Conservation (phyloP, 2,888 invertebrate genomes). For the Beris morrisii region DNA sequence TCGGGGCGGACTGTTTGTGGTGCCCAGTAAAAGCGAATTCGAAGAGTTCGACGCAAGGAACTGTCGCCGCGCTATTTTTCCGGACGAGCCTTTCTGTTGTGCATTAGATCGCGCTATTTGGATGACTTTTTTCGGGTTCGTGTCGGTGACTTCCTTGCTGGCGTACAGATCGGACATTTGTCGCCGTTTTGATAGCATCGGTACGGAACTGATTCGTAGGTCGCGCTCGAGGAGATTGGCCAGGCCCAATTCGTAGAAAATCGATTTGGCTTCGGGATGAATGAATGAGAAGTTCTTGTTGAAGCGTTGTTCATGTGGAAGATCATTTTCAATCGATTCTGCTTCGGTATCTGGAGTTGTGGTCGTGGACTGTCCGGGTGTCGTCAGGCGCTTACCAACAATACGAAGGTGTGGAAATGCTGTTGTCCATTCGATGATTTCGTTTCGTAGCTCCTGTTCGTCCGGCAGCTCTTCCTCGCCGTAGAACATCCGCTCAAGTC, state of each 20-base stretch:
- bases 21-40: constrained; percentile 11
- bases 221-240: constrained; percentile 31
- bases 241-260: constrained; percentile 6
- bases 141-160: not conserved
- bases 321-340: constrained; percentile 15
- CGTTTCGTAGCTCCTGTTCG: constrained; percentile 48
- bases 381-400: constrained; percentile 22
- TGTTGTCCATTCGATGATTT: constrained; percentile 53
- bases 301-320: not conserved
- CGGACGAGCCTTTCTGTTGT: not conserved
- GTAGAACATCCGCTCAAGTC: constrained; percentile 51
- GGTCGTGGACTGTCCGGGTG: not conserved
- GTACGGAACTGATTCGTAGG: constrained; percentile 37
- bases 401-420: constrained; percentile 48
- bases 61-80: not conserved
- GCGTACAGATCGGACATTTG: constrained; percentile 4
- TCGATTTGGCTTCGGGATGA: constrained; percentile 17
- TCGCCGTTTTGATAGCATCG: constrained; percentile 28
- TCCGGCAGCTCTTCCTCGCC: constrained; percentile 47
- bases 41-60: constrained; percentile 29
- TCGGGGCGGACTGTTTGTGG: constrained; percentile 27
- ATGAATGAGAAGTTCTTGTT: constrained; percentile 14
- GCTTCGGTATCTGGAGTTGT: constrained; percentile 25
- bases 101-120: not conserved
- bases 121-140: not conserved